These are phyloP conservation scores for Aphyosemion australe DNA, from an alignment of 2,113 vertebrate genomes.

Conservation along the genomic window DNA sequence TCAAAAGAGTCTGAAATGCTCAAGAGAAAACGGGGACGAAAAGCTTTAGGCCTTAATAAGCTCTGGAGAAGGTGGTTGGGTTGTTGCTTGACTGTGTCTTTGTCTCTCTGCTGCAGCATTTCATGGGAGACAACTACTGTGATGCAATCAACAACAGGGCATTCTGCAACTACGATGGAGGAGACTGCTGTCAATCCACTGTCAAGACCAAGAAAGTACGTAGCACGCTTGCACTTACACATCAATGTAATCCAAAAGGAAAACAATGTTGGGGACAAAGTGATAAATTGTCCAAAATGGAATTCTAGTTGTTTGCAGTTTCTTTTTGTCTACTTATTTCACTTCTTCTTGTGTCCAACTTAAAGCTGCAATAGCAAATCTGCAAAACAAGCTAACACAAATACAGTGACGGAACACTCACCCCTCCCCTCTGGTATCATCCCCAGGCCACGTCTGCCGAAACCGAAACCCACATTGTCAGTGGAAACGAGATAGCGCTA, in stretches of 20 bases:
- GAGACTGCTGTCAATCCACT: slow-evolving; percentile 96
- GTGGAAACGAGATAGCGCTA: too few species aligned
- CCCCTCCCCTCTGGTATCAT: too few species aligned
- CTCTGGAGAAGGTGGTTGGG: not conserved
- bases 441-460: too few species aligned
- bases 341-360: too few species aligned
- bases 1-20: slow-evolving; percentile 26
- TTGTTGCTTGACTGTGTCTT: slow-evolving; percentile 2
- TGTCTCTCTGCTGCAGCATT: slow-evolving; percentile 77
- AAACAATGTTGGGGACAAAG: not conserved
- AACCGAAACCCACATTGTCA: too few species aligned
- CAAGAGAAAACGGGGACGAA: slow-evolving; percentile 13
- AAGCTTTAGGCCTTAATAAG: slow-evolving; percentile 2
- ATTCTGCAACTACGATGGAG: slow-evolving; percentile 97
- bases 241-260: too few species aligned
- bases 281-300: slow-evolving; percentile 3
- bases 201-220: slow-evolving; percentile 97
- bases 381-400: too few species aligned
- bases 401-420: too few species aligned
- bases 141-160: slow-evolving; percentile 96
- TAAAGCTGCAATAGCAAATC: too few species aligned
- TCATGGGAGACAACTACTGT: slow-evolving; percentile 98
- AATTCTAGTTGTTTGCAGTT: not conserved
- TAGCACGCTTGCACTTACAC: slow-evolving; percentile 8
- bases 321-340: not conserved